Conservation (phyloP, 2,113 vertebrate species). For the Triplophysa siluroides region DNA sequence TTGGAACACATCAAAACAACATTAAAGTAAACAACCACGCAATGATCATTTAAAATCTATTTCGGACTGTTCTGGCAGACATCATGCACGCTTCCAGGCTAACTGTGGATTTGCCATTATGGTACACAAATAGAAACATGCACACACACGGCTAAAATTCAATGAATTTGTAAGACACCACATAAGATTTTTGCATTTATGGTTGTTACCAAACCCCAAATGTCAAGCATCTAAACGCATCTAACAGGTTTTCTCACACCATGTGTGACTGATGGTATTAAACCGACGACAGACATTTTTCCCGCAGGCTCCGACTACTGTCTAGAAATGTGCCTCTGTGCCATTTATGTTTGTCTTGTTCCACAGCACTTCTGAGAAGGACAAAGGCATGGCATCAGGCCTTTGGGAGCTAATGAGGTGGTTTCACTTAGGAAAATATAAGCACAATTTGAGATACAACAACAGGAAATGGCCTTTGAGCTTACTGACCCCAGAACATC, state of each 20-base stretch:
- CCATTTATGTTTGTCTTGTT: background rate
- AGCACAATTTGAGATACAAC: conserved; percentile 52
- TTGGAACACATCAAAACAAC: conserved; percentile 3
- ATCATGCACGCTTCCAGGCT: background rate
- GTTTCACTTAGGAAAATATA: conserved; percentile 46
- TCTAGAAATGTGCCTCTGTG: background rate
- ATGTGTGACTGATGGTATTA: background rate
- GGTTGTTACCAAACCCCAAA: background rate
- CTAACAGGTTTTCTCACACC: background rate
- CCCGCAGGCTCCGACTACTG: background rate
- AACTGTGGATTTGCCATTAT: background rate
- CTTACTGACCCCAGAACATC: conserved; percentile 44
- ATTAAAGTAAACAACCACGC: background rate
- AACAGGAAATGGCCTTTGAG: conserved; percentile 52
- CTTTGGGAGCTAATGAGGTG: conserved; percentile 41
- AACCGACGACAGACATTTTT: background rate
- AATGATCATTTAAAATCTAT: background rate
- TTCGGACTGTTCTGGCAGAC: background rate
- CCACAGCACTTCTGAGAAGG: conserved; percentile 15
- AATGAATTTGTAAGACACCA: background rate
- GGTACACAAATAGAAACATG: background rate
- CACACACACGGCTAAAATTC: background rate
- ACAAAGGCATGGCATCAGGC: conserved; percentile 27
- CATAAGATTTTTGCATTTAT: background rate
- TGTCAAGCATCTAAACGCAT: background rate